phyloP scores from a whole-genome alignment of 2,888 invertebrate species.

The Xylota sylvarum region DNA sequence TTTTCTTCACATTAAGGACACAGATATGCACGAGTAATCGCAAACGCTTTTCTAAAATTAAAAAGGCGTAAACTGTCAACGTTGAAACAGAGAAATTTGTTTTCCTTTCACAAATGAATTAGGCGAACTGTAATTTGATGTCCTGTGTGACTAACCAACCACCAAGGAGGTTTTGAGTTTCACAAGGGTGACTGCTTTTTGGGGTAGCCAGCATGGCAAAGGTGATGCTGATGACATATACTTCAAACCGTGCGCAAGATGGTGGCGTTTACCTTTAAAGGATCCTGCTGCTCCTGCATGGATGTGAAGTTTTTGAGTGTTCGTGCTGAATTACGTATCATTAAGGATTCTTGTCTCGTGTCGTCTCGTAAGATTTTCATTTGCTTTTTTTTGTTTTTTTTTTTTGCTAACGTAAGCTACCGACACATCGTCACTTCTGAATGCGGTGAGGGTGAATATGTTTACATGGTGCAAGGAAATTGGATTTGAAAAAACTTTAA shows the following conservation, averaged over 20 bases:
- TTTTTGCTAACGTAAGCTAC: conserved; percentile 36
- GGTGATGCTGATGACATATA: conserved; percentile 53
- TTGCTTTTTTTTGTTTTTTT: conserved; percentile 11
- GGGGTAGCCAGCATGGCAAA: conserved; percentile 2
- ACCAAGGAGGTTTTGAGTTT: conserved; percentile 7
- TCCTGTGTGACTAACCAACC: conserved; percentile 18
- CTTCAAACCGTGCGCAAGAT: conserved; percentile 29
- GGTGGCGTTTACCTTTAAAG: conserved; percentile 58
- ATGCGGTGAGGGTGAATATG: conserved; percentile 28
- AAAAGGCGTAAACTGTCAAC: conserved; percentile 46
- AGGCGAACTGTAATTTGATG: conserved; percentile 39
- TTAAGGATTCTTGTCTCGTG: conserved; percentile 69
- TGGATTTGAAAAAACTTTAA: not conserved
- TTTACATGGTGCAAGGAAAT: conserved; percentile 10
- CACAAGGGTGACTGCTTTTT: conserved; percentile 9
- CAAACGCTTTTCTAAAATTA: conserved; percentile 39
- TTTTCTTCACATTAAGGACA: conserved; percentile 4
- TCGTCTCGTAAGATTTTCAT: conserved; percentile 55
- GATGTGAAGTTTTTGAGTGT: conserved; percentile 52
- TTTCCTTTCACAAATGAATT: conserved; percentile 40
- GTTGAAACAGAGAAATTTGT: not conserved
- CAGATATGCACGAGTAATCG: conserved; percentile 24
- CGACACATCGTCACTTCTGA: conserved; percentile 50
- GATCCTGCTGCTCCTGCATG: not conserved
- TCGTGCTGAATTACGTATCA: conserved; percentile 69